Base-by-base conservation (phyloP, 2,113 vertebrate species). In the Hystrix cristata region DNA sequence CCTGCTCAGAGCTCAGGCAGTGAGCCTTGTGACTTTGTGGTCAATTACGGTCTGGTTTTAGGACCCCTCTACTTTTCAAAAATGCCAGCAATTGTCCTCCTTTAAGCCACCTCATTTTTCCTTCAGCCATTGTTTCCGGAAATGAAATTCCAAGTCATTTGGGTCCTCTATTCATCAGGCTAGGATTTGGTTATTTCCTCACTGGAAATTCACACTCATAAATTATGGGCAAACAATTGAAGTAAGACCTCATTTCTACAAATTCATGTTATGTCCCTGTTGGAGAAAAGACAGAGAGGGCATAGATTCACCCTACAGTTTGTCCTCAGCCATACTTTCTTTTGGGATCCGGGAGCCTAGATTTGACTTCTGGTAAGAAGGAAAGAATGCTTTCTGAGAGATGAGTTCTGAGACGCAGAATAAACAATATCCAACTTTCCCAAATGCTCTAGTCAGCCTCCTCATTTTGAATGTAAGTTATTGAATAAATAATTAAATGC, bases 401-500 rank as follows among this genome's bases (percentile, higher is more conserved):
- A n/a, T 53, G 27, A 74, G 51, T 95, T 94, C 81, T 0, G 0
- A 97, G 76, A 85, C 76, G 53, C 31, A 80, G 64, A 92, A 67
- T 48, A 76, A 95, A 94, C 46, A 81, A 25, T 25, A 57, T 87
- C 34, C 69, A 84, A 78, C 51, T 94, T 92, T 69, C n/a, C 57
- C 55, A 84, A 87, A 71, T 53, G 59, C 60, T 90, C 51, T 67
- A 5, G 23, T 97, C 59, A 76, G 81, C 46, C 23, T 89, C 96
- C 76, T 76, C 15, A 9, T 90, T 95, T 94, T 14, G 4, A 96
- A 90, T 43, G 16, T 57, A 90, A 94, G 62, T 87, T 76, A 87
- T 81, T 94, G 88, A 87, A 81, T 74, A 72, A 87, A 90, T 92
- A 95, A 95, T 92, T 69, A 84, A 92, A 48, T 76, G 76, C 15